Conservation (phyloP, 2,113 vertebrate species). For the Anthoscopus minutus region DNA sequence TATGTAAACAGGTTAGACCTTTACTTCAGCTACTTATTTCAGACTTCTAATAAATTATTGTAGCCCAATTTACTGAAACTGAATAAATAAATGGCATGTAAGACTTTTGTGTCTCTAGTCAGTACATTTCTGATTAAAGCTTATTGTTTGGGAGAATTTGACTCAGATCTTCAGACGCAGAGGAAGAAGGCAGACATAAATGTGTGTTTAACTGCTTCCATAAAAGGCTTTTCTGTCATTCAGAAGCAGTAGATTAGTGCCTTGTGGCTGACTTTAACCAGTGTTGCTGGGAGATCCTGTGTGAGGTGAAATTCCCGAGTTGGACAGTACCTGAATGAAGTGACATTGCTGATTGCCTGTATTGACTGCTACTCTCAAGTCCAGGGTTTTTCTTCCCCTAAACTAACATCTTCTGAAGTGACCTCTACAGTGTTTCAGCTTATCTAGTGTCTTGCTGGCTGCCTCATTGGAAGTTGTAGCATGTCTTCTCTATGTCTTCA, state of each 20-base stretch:
- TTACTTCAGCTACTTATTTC: not conserved
- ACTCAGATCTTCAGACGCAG: not conserved
- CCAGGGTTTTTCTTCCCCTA: not conserved
- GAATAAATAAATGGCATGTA: not conserved
- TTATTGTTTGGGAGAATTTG: not conserved
- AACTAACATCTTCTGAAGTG: not conserved
- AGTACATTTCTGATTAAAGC: not conserved
- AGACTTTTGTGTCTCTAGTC: not conserved
- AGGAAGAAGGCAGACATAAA: not conserved
- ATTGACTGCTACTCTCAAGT: not conserved
- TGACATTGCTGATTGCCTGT: not conserved
- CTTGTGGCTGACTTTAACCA: not conserved
- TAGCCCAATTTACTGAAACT: not conserved
- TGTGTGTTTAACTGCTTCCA: not conserved
- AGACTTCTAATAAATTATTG: not conserved
- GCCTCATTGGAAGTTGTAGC: not conserved
- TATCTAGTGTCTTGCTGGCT: not conserved
- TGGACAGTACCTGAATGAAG: not conserved
- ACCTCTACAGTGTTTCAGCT: not conserved
- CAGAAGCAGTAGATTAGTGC: not conserved
- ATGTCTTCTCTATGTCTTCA: not conserved
- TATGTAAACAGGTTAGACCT: not conserved
- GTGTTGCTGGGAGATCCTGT: not conserved
- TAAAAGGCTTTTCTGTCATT: not conserved
- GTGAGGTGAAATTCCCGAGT: not conserved